phyloP scores from a whole-genome alignment of 37 sponge, comb jelly and placozoan genomes.

The Beroe ovata region DNA sequence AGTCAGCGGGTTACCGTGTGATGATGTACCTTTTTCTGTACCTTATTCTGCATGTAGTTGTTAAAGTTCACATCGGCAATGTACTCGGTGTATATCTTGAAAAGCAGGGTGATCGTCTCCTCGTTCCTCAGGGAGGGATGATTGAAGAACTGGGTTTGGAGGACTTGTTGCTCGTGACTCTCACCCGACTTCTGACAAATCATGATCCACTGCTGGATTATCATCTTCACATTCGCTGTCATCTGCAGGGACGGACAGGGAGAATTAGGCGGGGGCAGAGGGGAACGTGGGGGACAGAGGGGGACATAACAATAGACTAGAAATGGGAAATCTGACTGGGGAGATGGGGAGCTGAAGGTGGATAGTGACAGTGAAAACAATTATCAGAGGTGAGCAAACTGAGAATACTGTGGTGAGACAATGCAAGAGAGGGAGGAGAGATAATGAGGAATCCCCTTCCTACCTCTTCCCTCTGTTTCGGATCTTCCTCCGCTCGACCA shows the following conservation, averaged over 20 bases:
- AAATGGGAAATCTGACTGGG: background rate
- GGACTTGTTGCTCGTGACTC: constrained; percentile 14
- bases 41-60: constrained; percentile 50
- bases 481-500: constrained; percentile 1
- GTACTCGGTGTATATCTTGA: constrained; percentile 53
- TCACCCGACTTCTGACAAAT: constrained; percentile 53
- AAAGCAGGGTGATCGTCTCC: constrained; percentile 77
- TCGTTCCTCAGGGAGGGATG: constrained; percentile 65
- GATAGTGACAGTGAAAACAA: background rate
- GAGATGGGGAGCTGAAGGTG: background rate
- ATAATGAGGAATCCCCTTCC: too few species aligned
- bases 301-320: background rate
- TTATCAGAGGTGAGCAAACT: background rate
- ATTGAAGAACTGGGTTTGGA: constrained; percentile 43
- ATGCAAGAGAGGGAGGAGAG: background rate
- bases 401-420: background rate
- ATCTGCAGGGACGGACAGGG: background rate
- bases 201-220: constrained; percentile 56
- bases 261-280: background rate
- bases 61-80: constrained; percentile 64
- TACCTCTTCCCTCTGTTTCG: constrained; percentile 57
- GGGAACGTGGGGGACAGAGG: background rate
- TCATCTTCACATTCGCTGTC: constrained; percentile 51
- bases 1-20: too few species aligned
- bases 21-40: background rate